Percentiles rank a stretch among this genome's conserved stretches.
These are phyloP conservation scores for Aphelocoma coerulescens DNA, from an alignment of 2,113 vertebrate genomes.

Conservation along the genomic window DNA sequence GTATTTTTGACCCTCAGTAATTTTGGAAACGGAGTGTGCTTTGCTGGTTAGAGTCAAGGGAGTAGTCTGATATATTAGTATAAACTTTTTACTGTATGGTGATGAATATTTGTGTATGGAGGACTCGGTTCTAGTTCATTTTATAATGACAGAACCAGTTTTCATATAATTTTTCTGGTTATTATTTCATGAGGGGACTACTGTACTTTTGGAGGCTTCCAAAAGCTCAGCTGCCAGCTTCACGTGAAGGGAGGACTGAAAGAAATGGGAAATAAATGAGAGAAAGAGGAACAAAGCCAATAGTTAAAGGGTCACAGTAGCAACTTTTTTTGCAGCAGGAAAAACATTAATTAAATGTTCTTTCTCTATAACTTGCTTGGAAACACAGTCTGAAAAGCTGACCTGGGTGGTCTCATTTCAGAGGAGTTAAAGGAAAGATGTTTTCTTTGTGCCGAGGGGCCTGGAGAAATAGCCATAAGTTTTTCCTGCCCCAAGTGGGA, in stretches of 20 bases:
- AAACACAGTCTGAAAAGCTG: slow-evolving; percentile 23
- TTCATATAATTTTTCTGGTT: background rate
- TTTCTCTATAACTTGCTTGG: slow-evolving; percentile 8
- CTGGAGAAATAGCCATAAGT: background rate
- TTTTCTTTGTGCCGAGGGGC: background rate
- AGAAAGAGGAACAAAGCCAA: background rate
- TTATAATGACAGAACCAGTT: background rate
- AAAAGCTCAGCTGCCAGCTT: background rate
- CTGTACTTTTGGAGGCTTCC: background rate
- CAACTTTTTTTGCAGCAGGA: background rate
- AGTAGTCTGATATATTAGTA: background rate
- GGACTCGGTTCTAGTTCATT: background rate
- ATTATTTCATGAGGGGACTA: background rate
- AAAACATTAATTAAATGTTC: slow-evolving; percentile 15
- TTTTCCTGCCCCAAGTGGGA: background rate
- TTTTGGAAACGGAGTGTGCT: background rate
- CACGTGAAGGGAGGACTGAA: background rate
- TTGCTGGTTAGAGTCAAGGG: background rate
- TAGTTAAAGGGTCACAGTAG: background rate
- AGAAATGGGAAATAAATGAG: slow-evolving; percentile 34
- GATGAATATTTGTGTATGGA: background rate
- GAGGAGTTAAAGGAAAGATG: background rate
- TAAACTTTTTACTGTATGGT: background rate
- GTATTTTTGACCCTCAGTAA: background rate
- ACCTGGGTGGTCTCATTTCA: slow-evolving; percentile 39